These are phyloP conservation scores for Grallaria varia DNA, from an alignment of 2,113 vertebrate genomes.

Conservation along the genomic window DNA sequence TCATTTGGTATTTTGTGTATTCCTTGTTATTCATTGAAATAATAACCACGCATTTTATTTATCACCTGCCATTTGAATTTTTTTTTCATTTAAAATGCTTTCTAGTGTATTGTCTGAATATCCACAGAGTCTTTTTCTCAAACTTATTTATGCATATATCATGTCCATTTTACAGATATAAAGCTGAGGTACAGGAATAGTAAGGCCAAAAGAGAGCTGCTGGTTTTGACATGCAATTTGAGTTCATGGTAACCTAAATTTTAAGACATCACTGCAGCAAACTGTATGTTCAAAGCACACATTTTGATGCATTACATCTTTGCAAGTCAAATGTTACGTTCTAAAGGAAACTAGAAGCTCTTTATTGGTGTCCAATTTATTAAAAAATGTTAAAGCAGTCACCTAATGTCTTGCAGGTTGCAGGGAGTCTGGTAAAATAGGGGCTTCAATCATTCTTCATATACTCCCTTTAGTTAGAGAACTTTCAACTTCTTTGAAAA, in stretches of 20 bases:
- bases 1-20: not conserved
- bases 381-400: not conserved
- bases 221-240: not conserved
- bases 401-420: not conserved
- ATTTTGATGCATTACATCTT: not conserved
- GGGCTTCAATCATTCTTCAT: not conserved
- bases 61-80: not conserved
- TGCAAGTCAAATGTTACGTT: not conserved
- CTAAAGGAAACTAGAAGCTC: not conserved
- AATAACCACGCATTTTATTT: not conserved
- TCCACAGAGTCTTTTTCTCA: not conserved
- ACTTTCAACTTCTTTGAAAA: not conserved
- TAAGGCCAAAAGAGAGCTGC: not conserved
- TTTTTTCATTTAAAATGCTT: not conserved
- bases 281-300: not conserved
- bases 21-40: not conserved
- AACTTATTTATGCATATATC: not conserved
- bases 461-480: not conserved
- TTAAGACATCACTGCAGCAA: not conserved
- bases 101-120: not conserved
- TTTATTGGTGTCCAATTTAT: fast-evolving
- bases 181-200: not conserved
- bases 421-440: not conserved
- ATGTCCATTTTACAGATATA: not conserved
- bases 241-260: not conserved